Evolutionary conservation across 2,113 vertebrate species (phyloP).

Genomic region (Athene cunicularia): DNA sequence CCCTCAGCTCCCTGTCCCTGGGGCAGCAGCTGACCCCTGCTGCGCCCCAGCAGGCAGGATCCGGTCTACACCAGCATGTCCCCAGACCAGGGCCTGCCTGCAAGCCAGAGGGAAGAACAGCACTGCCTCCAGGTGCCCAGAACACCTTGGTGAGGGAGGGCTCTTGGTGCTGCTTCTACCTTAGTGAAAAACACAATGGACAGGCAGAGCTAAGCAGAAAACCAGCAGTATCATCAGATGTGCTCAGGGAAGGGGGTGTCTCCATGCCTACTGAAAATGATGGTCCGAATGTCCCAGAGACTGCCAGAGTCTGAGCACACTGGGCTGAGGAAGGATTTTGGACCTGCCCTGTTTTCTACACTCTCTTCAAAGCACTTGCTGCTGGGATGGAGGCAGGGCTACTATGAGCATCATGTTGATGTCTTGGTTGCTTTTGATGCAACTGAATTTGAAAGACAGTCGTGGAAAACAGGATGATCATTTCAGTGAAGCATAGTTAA

Average conservation of each 20-base stretch:
- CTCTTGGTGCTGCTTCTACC: neutral
- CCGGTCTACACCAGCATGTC: neutral
- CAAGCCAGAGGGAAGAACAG: neutral
- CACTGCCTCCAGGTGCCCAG: neutral
- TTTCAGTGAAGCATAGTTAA: neutral
- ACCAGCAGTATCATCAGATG: neutral
- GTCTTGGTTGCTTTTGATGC: neutral
- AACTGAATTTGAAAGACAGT: neutral
- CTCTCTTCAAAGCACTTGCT: neutral
- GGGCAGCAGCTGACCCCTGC: neutral
- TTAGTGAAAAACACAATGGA: neutral
- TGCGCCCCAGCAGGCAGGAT: neutral
- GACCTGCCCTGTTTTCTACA: neutral
- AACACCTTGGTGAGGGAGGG: rapidly evolving
- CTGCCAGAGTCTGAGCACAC: neutral
- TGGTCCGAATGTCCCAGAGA: neutral
- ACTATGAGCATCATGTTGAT: neutral
- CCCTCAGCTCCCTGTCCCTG: neutral
- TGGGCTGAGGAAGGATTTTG: neutral
- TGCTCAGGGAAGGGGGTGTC: neutral
- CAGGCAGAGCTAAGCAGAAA: neutral
- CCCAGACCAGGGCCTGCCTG: neutral
- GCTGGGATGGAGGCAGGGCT: neutral
- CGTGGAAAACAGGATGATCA: neutral
- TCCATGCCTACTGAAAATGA: neutral